Evolutionary conservation across 2,888 invertebrate species (phyloP).

Genomic region (Cataglyphis rosenhaueri): DNA sequence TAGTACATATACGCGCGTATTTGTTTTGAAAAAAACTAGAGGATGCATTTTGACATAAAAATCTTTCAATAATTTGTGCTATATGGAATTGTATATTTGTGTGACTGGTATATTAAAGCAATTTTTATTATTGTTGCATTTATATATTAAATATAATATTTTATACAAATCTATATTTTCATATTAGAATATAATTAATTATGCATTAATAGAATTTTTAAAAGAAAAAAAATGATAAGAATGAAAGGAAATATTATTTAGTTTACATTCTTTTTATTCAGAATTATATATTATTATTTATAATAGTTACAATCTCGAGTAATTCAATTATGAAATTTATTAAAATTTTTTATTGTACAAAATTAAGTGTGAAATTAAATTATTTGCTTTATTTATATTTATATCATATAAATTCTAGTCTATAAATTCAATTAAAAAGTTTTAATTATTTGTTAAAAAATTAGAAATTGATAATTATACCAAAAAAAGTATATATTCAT

Average conservation of each 20-base stretch:
- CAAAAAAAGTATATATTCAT: not conserved
- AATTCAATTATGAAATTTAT: not conserved
- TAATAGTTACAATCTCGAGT: not conserved
- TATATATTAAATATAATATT: conserved; percentile 16
- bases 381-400: not conserved
- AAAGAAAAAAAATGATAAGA: not conserved
- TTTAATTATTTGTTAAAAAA: conserved; percentile 5
- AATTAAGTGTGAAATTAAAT: not conserved
- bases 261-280: conserved; percentile 32
- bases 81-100: not conserved
- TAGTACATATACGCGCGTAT: conserved; percentile 54
- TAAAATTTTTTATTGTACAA: not conserved
- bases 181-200: not conserved
- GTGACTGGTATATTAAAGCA: not conserved
- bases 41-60: conserved; percentile 62
- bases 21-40: conserved; percentile 63
- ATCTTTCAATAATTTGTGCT: conserved; percentile 6
- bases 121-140: conserved; percentile 4
- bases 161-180: not conserved
- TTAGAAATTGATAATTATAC: not conserved
- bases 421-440: not conserved
- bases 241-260: not conserved
- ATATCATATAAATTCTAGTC: conserved; percentile 10
- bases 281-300: conserved; percentile 1
- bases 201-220: not conserved